phyloP scores from a whole-genome alignment of 2,113 vertebrate species.

The Clupea harengus region DNA sequence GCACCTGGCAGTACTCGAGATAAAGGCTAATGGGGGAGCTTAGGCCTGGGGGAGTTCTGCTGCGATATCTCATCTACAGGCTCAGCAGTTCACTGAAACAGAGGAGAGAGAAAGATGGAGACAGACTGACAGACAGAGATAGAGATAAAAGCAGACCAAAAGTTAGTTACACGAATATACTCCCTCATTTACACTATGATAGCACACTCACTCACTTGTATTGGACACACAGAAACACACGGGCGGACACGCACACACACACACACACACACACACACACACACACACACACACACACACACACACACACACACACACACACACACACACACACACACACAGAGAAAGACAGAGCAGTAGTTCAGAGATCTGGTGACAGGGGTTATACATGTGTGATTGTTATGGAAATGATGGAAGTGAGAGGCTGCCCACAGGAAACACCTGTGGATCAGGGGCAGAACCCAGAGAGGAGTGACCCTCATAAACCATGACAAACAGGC shows the following conservation, averaged over 20 bases:
- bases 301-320: neutral
- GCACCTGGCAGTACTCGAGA: slow-evolving; percentile 55
- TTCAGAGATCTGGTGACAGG: slow-evolving; percentile 20
- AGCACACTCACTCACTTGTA: neutral
- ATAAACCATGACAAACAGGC: neutral
- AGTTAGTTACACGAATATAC: neutral
- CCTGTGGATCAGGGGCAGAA: slow-evolving; percentile 28
- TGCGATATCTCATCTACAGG: slow-evolving; percentile 13
- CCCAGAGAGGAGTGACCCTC: slow-evolving; percentile 28
- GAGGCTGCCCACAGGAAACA: slow-evolving; percentile 55
- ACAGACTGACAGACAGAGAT: neutral
- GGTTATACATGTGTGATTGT: slow-evolving; percentile 52
- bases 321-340: neutral
- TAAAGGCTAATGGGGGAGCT: slow-evolving; percentile 33
- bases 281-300: neutral
- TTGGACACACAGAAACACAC: slow-evolving; percentile 1
- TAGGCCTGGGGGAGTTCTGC: neutral
- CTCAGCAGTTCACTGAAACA: neutral
- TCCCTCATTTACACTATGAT: neutral
- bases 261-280: neutral
- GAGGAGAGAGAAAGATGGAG: neutral
- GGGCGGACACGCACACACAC: neutral
- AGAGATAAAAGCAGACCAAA: too few species aligned
- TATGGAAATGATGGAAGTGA: slow-evolving; percentile 62
- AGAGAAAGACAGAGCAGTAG: slow-evolving; percentile 16